Evolutionary conservation across 2,888 invertebrate species (phyloP).

Genomic region (Xanthorhoe spadicearia): DNA sequence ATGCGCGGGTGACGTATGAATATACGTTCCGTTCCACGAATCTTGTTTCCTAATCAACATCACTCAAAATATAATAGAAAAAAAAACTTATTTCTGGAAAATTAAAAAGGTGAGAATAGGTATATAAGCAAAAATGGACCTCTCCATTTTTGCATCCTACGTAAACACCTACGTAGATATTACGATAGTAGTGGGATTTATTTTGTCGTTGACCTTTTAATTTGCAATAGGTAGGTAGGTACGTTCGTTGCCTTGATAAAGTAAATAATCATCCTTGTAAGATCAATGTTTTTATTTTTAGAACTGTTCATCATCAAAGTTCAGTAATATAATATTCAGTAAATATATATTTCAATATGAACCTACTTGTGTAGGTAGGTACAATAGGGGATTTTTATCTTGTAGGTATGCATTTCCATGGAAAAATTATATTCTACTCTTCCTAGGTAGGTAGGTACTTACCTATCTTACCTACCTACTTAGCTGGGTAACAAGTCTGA

Average conservation of each 20-base stretch:
- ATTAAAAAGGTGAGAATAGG: neutral
- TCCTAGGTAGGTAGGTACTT: too few species aligned
- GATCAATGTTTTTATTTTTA: neutral
- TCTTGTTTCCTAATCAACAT: neutral
- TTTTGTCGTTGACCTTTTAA: neutral
- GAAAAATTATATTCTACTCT: too few species aligned
- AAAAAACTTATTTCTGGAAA: neutral
- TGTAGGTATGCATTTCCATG: too few species aligned
- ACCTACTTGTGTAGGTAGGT: too few species aligned
- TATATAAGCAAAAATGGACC: neutral
- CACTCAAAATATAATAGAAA: neutral
- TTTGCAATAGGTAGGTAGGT: too few species aligned
- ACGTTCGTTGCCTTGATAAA: neutral
- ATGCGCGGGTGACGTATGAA: constrained; percentile 38
- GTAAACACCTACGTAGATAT: constrained; percentile 1
- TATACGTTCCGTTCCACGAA: constrained; percentile 58
- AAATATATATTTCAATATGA: neutral
- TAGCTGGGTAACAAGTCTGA: too few species aligned
- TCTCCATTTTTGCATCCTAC: neutral
- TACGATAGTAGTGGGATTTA: neutral
- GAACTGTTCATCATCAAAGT: neutral
- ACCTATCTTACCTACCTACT: neutral
- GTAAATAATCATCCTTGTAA: neutral
- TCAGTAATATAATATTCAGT: neutral
- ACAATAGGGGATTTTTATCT: too few species aligned